phyloP scores from a whole-genome alignment of 1,140 invertebrate genomes.

The Saccostrea echinata region DNA sequence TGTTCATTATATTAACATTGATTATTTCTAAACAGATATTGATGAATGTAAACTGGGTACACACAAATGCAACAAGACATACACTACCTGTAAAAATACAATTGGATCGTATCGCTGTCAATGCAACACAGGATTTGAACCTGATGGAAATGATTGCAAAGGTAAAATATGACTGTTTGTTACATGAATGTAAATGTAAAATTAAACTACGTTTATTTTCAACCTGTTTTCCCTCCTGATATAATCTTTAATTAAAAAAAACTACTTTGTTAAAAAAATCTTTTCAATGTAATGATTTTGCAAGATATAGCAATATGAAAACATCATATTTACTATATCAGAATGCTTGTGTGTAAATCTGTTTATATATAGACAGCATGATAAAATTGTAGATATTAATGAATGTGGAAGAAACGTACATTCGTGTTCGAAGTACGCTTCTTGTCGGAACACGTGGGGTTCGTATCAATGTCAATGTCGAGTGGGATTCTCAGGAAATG shows the following conservation, averaged over 20 bases:
- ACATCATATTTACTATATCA: too few relatives aligned
- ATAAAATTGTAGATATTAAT: neutral
- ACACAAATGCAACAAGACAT: neutral
- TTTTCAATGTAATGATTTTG: too few relatives aligned
- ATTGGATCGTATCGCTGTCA: neutral
- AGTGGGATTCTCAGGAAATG: neutral
- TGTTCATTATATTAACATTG: too few relatives aligned
- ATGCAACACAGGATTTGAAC: neutral
- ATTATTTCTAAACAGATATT: neutral
- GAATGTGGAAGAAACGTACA: slow-evolving; percentile 25
- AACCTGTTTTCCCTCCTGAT: too few relatives aligned
- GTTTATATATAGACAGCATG: neutral
- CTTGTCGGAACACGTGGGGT: neutral
- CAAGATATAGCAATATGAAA: too few relatives aligned
- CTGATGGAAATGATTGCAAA: neutral
- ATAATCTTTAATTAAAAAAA: too few relatives aligned
- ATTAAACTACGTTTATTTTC: neutral
- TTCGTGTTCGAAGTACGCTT: neutral
- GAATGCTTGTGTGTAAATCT: too few relatives aligned
- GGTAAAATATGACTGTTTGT: neutral
- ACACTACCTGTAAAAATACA: neutral
- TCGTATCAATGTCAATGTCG: neutral
- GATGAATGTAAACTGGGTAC: neutral
- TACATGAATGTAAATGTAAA: neutral
- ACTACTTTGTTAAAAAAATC: too few relatives aligned